A percentile compares a stretch with the other conserved stretches of the same genome.
These are phyloP conservation scores for Aleadryas rufinucha DNA, from an alignment of 2,113 vertebrate species.

Conservation along the genomic window DNA sequence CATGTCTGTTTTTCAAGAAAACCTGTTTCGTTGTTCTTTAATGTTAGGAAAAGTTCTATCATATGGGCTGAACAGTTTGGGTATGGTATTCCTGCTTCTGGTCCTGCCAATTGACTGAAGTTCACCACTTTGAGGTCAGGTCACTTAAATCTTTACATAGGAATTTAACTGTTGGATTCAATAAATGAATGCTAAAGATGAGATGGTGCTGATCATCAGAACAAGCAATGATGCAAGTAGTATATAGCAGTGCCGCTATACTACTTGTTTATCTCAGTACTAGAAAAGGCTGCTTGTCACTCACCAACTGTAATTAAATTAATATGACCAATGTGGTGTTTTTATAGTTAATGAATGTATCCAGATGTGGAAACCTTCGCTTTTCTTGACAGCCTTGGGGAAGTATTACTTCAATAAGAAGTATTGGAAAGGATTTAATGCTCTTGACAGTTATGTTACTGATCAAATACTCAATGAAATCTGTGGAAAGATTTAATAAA, in stretches of 20 bases:
- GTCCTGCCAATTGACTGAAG: neutral
- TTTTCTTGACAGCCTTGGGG: neutral
- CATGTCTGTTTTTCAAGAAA: neutral
- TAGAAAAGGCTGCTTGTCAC: neutral
- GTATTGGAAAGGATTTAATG: neutral
- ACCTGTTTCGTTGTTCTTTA: neutral
- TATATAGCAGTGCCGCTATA: neutral
- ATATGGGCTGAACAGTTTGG: neutral
- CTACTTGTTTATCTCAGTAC: neutral
- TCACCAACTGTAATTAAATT: neutral
- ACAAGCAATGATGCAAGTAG: neutral
- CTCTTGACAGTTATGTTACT: neutral
- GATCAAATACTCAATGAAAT: neutral
- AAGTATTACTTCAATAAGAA: neutral
- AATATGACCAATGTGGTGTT: neutral
- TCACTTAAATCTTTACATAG: neutral
- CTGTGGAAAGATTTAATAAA: neutral
- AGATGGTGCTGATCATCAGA: neutral
- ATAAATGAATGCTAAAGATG: neutral
- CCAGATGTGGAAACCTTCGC: neutral
- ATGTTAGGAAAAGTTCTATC: neutral
- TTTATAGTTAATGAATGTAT: neutral
- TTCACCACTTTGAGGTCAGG: neutral
- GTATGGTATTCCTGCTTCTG: neutral
- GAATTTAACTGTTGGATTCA: neutral